These are phyloP conservation scores for Oxyruncus cristatus DNA, from an alignment of 2,113 vertebrate species.

Conservation along the genomic window DNA sequence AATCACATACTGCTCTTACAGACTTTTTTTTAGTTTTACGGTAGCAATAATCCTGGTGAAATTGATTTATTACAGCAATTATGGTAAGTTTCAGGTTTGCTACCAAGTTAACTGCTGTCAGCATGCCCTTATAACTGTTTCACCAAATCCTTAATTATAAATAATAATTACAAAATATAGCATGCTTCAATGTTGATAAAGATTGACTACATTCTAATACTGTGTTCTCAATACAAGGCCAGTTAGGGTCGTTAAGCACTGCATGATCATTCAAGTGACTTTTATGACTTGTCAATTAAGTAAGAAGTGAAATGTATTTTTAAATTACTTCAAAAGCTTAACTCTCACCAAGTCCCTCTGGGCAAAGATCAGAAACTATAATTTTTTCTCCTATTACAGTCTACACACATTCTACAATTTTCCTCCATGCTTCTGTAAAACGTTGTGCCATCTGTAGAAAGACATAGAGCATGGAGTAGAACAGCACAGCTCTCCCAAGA, in stretches of 20 bases:
- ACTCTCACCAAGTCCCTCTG: background rate
- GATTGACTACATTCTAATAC: background rate
- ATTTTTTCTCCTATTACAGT: rapidly evolving
- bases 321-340: background rate
- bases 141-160: background rate
- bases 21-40: conserved; percentile 39
- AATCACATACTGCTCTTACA: background rate
- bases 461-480: background rate
- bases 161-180: background rate
- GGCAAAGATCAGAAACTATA: background rate
- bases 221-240: background rate
- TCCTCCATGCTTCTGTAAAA: background rate
- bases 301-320: background rate
- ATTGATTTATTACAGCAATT: conserved; percentile 40
- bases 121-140: background rate
- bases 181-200: background rate
- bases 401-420: background rate
- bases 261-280: background rate
- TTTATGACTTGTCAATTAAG: background rate
- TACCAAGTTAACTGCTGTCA: background rate
- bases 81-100: background rate
- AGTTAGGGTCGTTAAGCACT: background rate
- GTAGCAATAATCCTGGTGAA: conserved; percentile 22
- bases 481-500: background rate
- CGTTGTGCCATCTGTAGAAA: background rate